Evolutionary conservation across 2,888 invertebrate genomes (phyloP).

Genomic region (Drosophila nigritarsus): DNA sequence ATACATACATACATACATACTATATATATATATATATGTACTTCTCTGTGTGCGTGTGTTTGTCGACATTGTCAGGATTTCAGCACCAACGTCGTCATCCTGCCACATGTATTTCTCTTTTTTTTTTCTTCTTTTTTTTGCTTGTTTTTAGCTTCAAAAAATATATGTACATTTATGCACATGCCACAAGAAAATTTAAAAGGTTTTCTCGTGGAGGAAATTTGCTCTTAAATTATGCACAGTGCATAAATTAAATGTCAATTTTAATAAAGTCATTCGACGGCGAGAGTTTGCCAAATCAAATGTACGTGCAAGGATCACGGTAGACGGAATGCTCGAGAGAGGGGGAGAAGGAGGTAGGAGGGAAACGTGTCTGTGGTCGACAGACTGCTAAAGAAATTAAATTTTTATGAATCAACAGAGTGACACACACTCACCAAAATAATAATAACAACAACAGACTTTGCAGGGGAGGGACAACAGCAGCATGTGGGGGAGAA

Average conservation of each 20-base stretch:
- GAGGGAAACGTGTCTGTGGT: slow-evolving; percentile 43
- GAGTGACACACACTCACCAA: slow-evolving; percentile 25
- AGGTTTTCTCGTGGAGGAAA: slow-evolving; percentile 30
- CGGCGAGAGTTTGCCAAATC: slow-evolving; percentile 41
- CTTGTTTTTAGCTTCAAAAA: slow-evolving; percentile 13
- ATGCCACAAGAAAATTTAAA: slow-evolving; percentile 30
- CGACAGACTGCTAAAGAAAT: slow-evolving; percentile 54
- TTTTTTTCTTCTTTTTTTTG: not conserved
- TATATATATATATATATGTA: not conserved
- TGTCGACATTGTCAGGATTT: slow-evolving; percentile 55
- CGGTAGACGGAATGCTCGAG: not conserved
- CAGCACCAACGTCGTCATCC: slow-evolving; percentile 38
- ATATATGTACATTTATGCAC: slow-evolving; percentile 1
- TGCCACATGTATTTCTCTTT: slow-evolving; percentile 22
- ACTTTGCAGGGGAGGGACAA: not conserved
- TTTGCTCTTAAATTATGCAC: slow-evolving; percentile 61
- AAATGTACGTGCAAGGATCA: slow-evolving; percentile 30
- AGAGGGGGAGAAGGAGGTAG: not conserved
- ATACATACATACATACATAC: not conserved
- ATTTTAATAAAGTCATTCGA: slow-evolving; percentile 67
- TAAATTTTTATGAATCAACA: slow-evolving; percentile 69
- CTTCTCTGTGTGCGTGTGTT: slow-evolving; percentile 24
- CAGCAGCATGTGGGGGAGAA: slow-evolving; percentile 7
- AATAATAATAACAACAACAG: slow-evolving; percentile 2
- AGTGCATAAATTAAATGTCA: slow-evolving; percentile 67